These are phyloP conservation scores for Danio aesculapii DNA, from an alignment of 2,797 vertebrate species.

Conservation along the genomic window DNA sequence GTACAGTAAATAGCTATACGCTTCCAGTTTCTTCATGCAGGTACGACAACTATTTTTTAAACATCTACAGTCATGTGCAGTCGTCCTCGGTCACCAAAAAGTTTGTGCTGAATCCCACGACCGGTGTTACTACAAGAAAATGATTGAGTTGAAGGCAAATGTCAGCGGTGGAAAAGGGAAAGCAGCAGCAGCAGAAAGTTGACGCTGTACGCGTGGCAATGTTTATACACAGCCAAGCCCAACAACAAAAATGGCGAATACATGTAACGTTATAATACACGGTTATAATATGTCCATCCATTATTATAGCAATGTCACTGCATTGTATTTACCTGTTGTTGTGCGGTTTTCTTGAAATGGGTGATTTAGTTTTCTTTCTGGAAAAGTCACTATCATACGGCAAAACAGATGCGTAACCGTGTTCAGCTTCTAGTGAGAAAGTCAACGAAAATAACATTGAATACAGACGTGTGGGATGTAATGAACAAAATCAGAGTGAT, in stretches of 20 bases:
- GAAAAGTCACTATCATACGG: conserved; percentile 94
- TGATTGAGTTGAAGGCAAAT: background rate
- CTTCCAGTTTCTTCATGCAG: background rate
- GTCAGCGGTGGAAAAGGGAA: conserved; percentile 43
- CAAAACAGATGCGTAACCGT: conserved; percentile 97
- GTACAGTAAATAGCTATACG: background rate
- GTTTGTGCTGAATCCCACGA: conserved; percentile 34
- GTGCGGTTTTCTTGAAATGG: conserved; percentile 91
- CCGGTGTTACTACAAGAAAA: background rate
- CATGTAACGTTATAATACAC: conserved; percentile 62
- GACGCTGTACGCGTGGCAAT: conserved; percentile 94
- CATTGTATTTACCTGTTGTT: conserved; percentile 90
- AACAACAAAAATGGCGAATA: conserved; percentile 79
- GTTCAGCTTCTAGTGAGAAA: conserved; percentile 90
- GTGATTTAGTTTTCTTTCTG: conserved; percentile 95
- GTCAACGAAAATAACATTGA: conserved; percentile 61
- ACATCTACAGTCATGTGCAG: too few relatives aligned
- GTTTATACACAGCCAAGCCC: conserved; percentile 92
- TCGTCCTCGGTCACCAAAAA: background rate
- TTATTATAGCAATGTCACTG: background rate
- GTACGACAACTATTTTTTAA: background rate
- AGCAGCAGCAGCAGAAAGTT: conserved; percentile 68
- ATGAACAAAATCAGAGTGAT: background rate
- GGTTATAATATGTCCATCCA: conserved; percentile 11
- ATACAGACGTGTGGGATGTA: conserved; percentile 42